Evolutionary conservation across 1,140 invertebrate genomes (phyloP), one percentile per base, ranked within the genome.

Genomic region (Apis florea): DNA sequence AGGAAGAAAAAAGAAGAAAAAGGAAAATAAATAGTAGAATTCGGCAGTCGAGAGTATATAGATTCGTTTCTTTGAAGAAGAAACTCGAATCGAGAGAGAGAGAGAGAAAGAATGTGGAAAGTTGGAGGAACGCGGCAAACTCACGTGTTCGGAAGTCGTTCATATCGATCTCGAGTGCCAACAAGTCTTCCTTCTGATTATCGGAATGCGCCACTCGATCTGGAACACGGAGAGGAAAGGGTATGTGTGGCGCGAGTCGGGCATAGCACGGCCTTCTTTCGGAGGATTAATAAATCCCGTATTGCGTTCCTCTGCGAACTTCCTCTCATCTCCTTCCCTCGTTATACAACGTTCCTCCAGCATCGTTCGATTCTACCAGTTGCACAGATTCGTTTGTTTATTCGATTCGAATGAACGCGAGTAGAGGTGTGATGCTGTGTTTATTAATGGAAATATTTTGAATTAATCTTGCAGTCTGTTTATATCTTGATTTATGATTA

Each of bases 111-210:
- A 64, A 79, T 17, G 78, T 12, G 69, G n/a, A 53, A 54, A 79
- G 69, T 53, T 58, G 0, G 11, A 19, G 26, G 70, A 40, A 71
- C 69, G 69, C 53, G 31, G 12, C 21, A 13, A 53, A 19, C 40
- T 61, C 49, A 26, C 77, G 26, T 13, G 73, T 53, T 53, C 21
- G 49, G 49, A 72, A 63, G 56, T 47, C 58, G 68, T 19, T 63
- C 77, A 12, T 79, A 79, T 79, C 58, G 69, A 73, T 79, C 61
- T 64, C 49, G 21, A 40, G 63, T 40, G 74, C 74, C 63, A 21
- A 26, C n/a, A 51, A 31, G 51, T 61, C 26, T 59, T 24, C 12
- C n/a, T 24, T 73, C 64, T 64, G 69, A 79, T 79, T 71, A 64
- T 17, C 17, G 59, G 31, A 47, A 72, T 19, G 13, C 67, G n/a